These are phyloP conservation scores for Molorchus minor DNA, from an alignment of 2,888 invertebrate genomes.

Conservation along the genomic window DNA sequence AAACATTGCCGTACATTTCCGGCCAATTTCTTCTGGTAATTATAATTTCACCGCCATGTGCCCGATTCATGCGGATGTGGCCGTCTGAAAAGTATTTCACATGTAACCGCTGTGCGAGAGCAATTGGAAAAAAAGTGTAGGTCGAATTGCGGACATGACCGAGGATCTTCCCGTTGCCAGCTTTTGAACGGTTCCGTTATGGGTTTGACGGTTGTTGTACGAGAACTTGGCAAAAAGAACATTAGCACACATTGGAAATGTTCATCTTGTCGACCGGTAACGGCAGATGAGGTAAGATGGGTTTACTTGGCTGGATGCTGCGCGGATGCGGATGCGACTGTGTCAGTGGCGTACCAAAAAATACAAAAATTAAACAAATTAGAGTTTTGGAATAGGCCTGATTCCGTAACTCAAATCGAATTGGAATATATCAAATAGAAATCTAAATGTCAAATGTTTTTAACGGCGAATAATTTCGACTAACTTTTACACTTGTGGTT, in stretches of 20 bases:
- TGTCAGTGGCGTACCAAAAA: neutral
- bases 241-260: slow-evolving; percentile 30
- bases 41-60: slow-evolving; percentile 17
- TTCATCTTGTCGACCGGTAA: slow-evolving; percentile 20
- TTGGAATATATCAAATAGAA: no score
- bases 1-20: slow-evolving; percentile 1
- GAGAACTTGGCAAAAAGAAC: slow-evolving; percentile 27
- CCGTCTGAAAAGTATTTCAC: slow-evolving; percentile 8
- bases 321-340: neutral
- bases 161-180: slow-evolving; percentile 34
- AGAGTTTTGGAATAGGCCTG: no score
- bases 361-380: no score
- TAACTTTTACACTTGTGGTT: no score
- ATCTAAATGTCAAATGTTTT: no score
- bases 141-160: slow-evolving; percentile 24
- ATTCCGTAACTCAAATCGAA: no score
- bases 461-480: no score
- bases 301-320: slow-evolving; percentile 18
- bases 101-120: slow-evolving; percentile 7
- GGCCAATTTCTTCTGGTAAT: slow-evolving; percentile 2
- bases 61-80: slow-evolving; percentile 16
- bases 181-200: slow-evolving; percentile 33
- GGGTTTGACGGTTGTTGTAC: slow-evolving; percentile 21
- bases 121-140: slow-evolving; percentile 20
- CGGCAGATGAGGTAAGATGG: slow-evolving; percentile 19